Evolutionary conservation across 2,113 vertebrate genomes (phyloP), one percentile per base, ranked within the genome.

Genomic region (Grammomys dolichurus): DNA sequence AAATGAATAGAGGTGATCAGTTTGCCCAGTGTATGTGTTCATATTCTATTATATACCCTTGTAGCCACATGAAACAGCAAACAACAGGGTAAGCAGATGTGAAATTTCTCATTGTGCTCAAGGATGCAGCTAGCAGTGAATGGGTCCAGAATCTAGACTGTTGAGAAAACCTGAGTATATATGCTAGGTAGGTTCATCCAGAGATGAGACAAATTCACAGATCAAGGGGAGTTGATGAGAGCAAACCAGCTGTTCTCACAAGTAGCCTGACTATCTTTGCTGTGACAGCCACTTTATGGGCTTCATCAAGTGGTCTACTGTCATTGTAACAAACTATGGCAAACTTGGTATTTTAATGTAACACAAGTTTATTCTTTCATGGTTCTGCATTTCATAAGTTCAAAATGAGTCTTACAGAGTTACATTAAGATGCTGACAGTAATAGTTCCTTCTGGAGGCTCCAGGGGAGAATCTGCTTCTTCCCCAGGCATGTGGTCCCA

Each of bases 301-400:
- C 28, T 94, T 54, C 26, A 54, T 77, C 51, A 67, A n/a, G 26
- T 77, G 54, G 81, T 51, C 13, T 54, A 54, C 80, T 77, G 26
- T 46, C 77, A 33, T 26, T 77, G 36, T 80, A 90, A 84, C 28
- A 89, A 87, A 51, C 70, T 22, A 80, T 3, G 43, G 58, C 43
- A 70, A 46, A 73, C 24, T 51, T 78, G 46, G 22, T 73, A 72
- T 24, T 6, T 77, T 90, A 84, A 82, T 76, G 17, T n/a, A 76
- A 78, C 43, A 76, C 5, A 54, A 73, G 11, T 12, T 69, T 75
- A 84, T 31, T n/a, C 26, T 54, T 36, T 94, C 80, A 84, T 4
- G 48, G 10, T 82, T 90, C n/a, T 89, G 22, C 19, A 72, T 36
- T 16, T 94, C 76, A 28, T 51, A 96, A 78, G 31, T 92, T 82